A percentile compares a stretch with the other conserved stretches of the same genome.
Conservation (phyloP, 1,140 invertebrate genomes). For the Triops cancriformis region DNA sequence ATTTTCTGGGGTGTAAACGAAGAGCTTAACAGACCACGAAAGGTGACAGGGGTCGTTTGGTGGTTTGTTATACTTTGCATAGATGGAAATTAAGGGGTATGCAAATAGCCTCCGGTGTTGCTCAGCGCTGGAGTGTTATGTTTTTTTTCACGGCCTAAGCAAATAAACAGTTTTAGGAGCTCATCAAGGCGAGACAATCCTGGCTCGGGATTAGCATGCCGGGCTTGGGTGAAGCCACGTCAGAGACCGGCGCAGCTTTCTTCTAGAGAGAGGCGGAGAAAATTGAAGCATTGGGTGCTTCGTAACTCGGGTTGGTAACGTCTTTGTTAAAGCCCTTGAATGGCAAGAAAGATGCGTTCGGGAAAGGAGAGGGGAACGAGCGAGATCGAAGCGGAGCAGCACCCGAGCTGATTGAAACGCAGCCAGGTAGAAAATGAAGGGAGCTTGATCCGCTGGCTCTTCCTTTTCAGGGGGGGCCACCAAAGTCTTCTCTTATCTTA, state of each 20-base stretch:
- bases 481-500: background rate
- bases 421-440: conserved; percentile 2
- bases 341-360: no score
- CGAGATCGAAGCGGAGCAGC: background rate
- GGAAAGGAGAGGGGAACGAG: background rate
- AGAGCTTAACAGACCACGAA: background rate
- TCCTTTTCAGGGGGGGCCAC: background rate
- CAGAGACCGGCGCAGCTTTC: no score
- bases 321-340: background rate
- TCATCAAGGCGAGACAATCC: no score
- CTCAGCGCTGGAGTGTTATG: no score
- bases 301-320: background rate
- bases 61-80: background rate
- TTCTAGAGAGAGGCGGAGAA: no score
- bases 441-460: background rate
- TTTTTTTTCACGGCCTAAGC: no score
- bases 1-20: background rate
- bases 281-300: no score
- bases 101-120: no score
- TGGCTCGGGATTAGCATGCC: no score
- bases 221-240: no score
- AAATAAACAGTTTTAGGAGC: no score
- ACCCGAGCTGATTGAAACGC: background rate
- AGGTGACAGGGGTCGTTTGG: background rate
- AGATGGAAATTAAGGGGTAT: background rate